Base-by-base conservation (phyloP, 2,888 invertebrate genomes). In the Amblyteles armatorius region DNA sequence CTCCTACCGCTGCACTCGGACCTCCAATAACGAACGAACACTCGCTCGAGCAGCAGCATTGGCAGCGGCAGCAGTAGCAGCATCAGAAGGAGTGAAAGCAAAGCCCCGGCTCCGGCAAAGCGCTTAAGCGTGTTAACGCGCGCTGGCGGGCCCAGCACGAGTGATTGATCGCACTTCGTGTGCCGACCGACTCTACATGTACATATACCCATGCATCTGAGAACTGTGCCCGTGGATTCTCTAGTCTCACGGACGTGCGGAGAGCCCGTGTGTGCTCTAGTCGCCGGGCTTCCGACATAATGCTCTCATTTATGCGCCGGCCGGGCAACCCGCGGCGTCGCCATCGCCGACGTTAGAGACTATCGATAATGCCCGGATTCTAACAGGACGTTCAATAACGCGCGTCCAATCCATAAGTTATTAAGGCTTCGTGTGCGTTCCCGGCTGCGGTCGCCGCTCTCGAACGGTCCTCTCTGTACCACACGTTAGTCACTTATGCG, bases 311-410 rank as follows among this genome's bases (percentile, higher is more conserved):
- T 82, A 86, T 86, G 77, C 71, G 65, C 89, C 84, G 76, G 36
- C 67, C 83, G 60, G 78, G 79, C 73, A 71, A 69, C 73, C 80
- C 81, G 84, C 77, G 78, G 78, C 81, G 73, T 78, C 77, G 80
- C 72, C 72, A 72, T 80, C 74, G 63, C 50, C 48, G 50, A 50
- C 48, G 22, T 50, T 76, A 48, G 60, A 63, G 88, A 88, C 88
- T 87, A 91, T 92, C 92, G 92, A 91, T 92, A 92, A 91, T 90
- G 89, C 91, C 90, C 91, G 90, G 91, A 92, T 92, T 92, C 89
- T 90, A 91, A 91, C 90, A 88, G 90, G 86, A 86, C 89, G 92
- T 88, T 92, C 92, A 91, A 92, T 92, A 91, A 91, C 90, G 90
- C 88, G 85, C 86, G 90, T 91, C 89, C 90, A 89, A 92, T 92